phyloP scores from a whole-genome alignment of 1,140 invertebrate genomes.

The Drosophila cardini region DNA sequence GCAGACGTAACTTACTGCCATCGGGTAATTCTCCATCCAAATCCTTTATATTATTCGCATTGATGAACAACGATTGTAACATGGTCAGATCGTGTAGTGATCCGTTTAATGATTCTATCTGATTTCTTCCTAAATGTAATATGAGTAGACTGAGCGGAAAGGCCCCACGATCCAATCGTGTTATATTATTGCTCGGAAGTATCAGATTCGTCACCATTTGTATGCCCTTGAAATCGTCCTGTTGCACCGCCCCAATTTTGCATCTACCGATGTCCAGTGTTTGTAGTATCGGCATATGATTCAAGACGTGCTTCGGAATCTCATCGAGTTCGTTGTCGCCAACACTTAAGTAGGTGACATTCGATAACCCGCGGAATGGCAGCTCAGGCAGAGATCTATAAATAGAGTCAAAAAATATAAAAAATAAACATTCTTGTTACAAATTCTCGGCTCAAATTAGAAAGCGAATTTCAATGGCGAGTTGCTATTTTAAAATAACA shows the following conservation, averaged over 20 bases:
- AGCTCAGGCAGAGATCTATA: conserved; percentile 88
- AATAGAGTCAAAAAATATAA: conserved; percentile 48
- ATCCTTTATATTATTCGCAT: conserved; percentile 89
- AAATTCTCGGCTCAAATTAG: conserved; percentile 17
- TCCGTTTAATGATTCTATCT: conserved; percentile 89
- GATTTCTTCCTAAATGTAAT: conserved; percentile 90
- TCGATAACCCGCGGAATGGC: conserved; percentile 89
- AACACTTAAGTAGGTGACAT: conserved; percentile 89
- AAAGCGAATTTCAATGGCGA: neutral
- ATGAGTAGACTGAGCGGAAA: conserved; percentile 88
- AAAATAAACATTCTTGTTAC: conserved; percentile 17
- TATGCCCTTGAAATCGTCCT: conserved; percentile 89
- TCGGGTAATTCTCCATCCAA: conserved; percentile 91
- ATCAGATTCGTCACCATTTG: conserved; percentile 88
- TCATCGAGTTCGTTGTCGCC: conserved; percentile 89
- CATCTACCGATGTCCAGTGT: conserved; percentile 90
- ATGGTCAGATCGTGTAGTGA: conserved; percentile 89
- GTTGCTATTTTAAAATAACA: neutral
- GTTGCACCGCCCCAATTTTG: conserved; percentile 87
- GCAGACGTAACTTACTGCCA: conserved; percentile 87
- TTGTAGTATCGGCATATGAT: conserved; percentile 89
- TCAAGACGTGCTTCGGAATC: conserved; percentile 89
- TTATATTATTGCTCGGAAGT: conserved; percentile 89
- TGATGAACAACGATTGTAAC: conserved; percentile 91
- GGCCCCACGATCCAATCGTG: conserved; percentile 88